These are phyloP conservation scores for Speoplatyrhinus poulsoni DNA, from an alignment of 2,113 vertebrate genomes.

Conservation along the genomic window DNA sequence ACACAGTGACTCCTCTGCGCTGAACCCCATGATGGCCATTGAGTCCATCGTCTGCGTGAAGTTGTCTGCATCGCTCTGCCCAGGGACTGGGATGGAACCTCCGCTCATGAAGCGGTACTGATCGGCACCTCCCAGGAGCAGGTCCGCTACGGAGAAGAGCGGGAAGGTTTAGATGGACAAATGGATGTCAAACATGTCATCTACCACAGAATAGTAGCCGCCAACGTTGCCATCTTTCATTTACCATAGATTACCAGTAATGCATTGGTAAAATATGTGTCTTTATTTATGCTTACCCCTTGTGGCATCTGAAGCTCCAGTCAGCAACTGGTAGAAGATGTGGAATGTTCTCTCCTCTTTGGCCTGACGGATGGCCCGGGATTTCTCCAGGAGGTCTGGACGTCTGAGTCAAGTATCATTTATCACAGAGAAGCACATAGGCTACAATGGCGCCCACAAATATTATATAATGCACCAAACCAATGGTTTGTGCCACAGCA, in stretches of 20 bases:
- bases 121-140: slow-evolving; percentile 82
- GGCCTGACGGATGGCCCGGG: slow-evolving; percentile 87
- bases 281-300: slow-evolving; percentile 68
- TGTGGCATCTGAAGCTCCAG: slow-evolving; percentile 79
- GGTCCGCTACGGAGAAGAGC: slow-evolving; percentile 71
- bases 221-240: no score
- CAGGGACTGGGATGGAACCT: slow-evolving; percentile 79
- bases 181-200: neutral
- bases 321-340: slow-evolving; percentile 88
- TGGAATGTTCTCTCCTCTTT: slow-evolving; percentile 91
- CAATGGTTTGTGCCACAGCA: no score
- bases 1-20: slow-evolving; percentile 83
- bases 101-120: slow-evolving; percentile 87
- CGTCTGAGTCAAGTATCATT: slow-evolving; percentile 61
- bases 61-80: slow-evolving; percentile 87
- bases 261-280: neutral
- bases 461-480: no score
- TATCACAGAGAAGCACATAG: no score
- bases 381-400: slow-evolving; percentile 90
- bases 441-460: no score
- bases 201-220: neutral
- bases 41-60: slow-evolving; percentile 92
- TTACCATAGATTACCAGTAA: neutral
- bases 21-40: slow-evolving; percentile 88
- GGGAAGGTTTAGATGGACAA: neutral